Evolutionary conservation across 2,113 vertebrate genomes (phyloP), one percentile per base, ranked within the genome.

Genomic region (Nothobranchius furzeri): DNA sequence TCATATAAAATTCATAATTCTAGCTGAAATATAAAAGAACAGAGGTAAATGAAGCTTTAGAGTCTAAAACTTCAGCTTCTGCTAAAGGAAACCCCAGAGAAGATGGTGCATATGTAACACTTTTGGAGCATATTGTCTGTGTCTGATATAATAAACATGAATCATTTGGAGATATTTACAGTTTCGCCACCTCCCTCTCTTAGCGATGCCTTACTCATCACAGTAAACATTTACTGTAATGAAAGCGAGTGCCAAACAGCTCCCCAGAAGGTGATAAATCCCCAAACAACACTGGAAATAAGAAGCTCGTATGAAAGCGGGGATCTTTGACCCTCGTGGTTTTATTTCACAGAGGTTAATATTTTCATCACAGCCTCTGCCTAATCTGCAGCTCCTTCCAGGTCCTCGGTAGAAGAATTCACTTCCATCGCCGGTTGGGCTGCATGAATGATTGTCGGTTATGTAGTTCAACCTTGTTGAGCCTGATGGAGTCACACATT

Each of bases 191-290:
- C 20, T 12, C 17, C 24, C 43, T 60, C 73, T 52, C 64, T 85
- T 78, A 51, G 70, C 35, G 47, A 66, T 75, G 85, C 83, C 74
- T 86, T 78, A 81, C 82, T 81, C 84, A 85, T 80, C 78, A 86
- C 77, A 12, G 71, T 87, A 89, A 90, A 91, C 82, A 87, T 88
- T 86, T 87, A 88, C 79, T 77, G 67, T 67, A 78, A 70, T 75
- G 71, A 53, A 69, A 68, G 79, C 43, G 45, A 15, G 55, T 72
- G 84, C 70, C 85, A 87, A 85, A 79, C 76, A 58, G 62, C 68
- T 81, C 76, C 70, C 68, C 12, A 17, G 58, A 71, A 81, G 75
- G 64, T 40, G 53, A 81, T 84, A 85, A 81, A 89, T 78, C 74
- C 68, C 67, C 64, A 80, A 81, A 81, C 64, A 63, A 67, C 71